These are phyloP conservation scores for Enteromius afrohamiltoni DNA, from an alignment of 2,797 vertebrate species.

Conservation along the genomic window DNA sequence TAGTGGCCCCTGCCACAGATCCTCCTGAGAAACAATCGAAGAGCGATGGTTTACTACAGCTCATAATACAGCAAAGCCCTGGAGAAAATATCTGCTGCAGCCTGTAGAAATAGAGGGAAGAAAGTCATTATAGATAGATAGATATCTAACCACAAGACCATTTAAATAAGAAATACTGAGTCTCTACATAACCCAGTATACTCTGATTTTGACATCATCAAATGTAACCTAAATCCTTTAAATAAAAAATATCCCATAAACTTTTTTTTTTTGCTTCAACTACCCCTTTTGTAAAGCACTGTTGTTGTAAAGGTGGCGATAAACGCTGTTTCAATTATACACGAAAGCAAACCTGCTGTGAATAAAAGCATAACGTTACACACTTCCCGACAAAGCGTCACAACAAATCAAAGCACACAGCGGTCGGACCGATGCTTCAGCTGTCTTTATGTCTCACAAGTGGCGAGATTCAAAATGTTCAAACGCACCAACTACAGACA, in stretches of 20 bases:
- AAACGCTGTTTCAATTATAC: neutral
- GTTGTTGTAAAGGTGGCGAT: neutral
- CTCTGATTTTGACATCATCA: neutral
- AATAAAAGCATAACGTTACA: neutral
- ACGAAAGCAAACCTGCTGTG: neutral
- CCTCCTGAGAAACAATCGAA: conserved; percentile 80
- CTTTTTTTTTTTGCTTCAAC: neutral
- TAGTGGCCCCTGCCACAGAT: conserved; percentile 68
- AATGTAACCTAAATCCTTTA: neutral
- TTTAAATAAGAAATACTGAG: neutral
- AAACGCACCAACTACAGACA: neutral
- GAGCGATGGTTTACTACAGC: conserved; percentile 75
- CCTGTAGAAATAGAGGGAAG: conserved; percentile 65
- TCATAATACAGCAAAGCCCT: conserved; percentile 82
- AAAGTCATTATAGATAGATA: neutral
- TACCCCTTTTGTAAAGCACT: neutral
- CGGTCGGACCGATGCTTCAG: neutral
- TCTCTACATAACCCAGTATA: neutral
- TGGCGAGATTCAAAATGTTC: neutral
- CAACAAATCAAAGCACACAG: neutral
- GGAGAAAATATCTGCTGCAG: conserved; percentile 66
- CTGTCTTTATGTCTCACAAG: neutral
- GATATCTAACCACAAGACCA: neutral
- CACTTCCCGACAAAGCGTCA: neutral
- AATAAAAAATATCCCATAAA: too few relatives aligned